Evolutionary conservation across 2,888 invertebrate species (phyloP), one percentile per base, ranked within the genome.

Genomic region (Lacanobia wlatinum): DNA sequence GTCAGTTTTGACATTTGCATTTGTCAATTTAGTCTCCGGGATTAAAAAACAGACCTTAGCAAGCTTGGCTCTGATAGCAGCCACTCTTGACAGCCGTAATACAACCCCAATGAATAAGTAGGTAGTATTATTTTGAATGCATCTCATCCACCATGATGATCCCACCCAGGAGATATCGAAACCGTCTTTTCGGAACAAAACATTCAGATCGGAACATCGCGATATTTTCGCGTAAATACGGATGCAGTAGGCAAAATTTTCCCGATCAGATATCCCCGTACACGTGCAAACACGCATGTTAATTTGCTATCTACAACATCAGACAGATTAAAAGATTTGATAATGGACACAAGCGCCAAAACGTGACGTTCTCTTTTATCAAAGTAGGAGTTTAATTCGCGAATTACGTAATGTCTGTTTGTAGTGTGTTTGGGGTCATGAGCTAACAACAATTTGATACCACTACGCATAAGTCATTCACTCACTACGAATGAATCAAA

Each of bases 261-360:
- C 2, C n/a, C 28, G 6, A 8, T 38, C 21, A 40, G 28, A 65
- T 65, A 43, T 10, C 0, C 21, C 6, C 5, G 18, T 56, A 38
- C 62, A 79, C 67, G 67, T 79, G 73, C 66, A 4, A 53, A 50
- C 6, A 50, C 50, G 52, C 52, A 66, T 78, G 58, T 43, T 48
- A 43, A 73, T 59, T 59, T 62, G 21, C 34, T 65, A 80, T 80
- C 74, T n/a, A 21, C 8, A 52, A 16, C 18, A 64, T 74, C 40
- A 69, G 68, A 76, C n/a, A 68, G 72, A 81, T 73, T 80, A 81
- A 76, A 71, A 48, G 71, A 71, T 76, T 76, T 64, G 63, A 78
- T 70, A 69, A 60, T 18, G n/a, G 38, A 23, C 52, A 61, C 46
- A 60, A 71, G 56, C 53, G 66, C 62, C 14, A 55, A 66, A 80